Percentiles rank a stretch among this genome's conserved stretches.
These are phyloP conservation scores for Volucella inflata DNA, from an alignment of 2,888 invertebrate species.

Conservation along the genomic window DNA sequence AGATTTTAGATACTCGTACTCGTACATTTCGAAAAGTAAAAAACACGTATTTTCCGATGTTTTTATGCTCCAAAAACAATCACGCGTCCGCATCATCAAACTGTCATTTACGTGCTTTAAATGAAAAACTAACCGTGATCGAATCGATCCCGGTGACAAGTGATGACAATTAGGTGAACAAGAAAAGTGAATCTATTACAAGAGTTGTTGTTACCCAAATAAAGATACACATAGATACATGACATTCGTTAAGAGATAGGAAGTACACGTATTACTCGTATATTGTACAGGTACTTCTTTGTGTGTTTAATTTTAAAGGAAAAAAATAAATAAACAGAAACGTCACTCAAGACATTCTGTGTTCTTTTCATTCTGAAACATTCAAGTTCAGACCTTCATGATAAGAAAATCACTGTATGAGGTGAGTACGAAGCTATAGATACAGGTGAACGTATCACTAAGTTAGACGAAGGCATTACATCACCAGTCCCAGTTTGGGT, in stretches of 20 bases:
- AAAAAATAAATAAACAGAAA: neutral
- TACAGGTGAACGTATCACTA: neutral
- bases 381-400: slow-evolving; percentile 42
- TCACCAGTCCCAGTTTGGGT: slow-evolving; percentile 35
- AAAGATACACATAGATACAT: slow-evolving; percentile 20
- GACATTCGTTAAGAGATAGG: neutral
- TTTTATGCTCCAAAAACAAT: slow-evolving; percentile 20
- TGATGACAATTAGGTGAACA: slow-evolving; percentile 46
- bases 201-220: slow-evolving; percentile 20
- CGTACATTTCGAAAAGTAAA: slow-evolving; percentile 25
- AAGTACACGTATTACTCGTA: no score
- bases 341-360: slow-evolving; percentile 6
- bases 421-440: slow-evolving; percentile 3
- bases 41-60: slow-evolving; percentile 63
- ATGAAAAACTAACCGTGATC: slow-evolving; percentile 12
- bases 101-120: slow-evolving; percentile 57
- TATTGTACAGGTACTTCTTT: neutral
- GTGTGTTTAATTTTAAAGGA: neutral
- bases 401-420: slow-evolving; percentile 19
- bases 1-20: neutral
- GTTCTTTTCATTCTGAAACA: slow-evolving; percentile 5
- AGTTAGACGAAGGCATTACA: slow-evolving; percentile 38
- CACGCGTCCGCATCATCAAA: slow-evolving; percentile 32
- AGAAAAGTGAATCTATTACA: slow-evolving; percentile 46
- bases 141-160: neutral